These are phyloP conservation scores for Syngnathus scovelli DNA, from an alignment of 2,113 vertebrate species.

Conservation along the genomic window DNA sequence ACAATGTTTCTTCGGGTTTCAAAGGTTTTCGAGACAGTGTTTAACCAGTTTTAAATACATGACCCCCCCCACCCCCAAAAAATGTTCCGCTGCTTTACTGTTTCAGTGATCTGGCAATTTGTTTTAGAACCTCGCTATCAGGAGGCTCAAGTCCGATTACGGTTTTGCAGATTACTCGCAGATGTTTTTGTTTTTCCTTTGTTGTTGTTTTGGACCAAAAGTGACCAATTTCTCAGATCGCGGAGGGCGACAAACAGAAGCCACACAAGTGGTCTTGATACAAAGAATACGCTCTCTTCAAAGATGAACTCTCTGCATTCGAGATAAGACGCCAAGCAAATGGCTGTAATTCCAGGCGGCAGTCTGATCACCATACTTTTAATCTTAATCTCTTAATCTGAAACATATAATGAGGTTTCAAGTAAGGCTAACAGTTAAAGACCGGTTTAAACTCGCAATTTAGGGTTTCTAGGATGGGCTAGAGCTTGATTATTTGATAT, in stretches of 20 bases:
- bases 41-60: background rate
- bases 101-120: slow-evolving; percentile 34
- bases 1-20: background rate
- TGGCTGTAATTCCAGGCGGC: background rate
- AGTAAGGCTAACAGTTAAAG: no score
- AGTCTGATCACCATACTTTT: no score
- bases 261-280: slow-evolving; percentile 3
- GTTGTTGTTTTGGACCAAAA: slow-evolving; percentile 52
- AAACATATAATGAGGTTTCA: no score
- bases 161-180: slow-evolving; percentile 47
- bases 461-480: no score
- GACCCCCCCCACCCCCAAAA: background rate
- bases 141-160: slow-evolving; percentile 15
- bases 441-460: no score
- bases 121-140: slow-evolving; percentile 23
- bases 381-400: no score
- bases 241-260: slow-evolving; percentile 16
- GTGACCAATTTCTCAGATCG: slow-evolving; percentile 52
- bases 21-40: no score
- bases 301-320: background rate
- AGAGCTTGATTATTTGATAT: no score
- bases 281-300: slow-evolving; percentile 4
- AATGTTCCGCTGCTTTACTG: slow-evolving; percentile 17
- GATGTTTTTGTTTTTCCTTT: slow-evolving; percentile 28
- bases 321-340: background rate